These are phyloP conservation scores for Drosophila pseudotalamancana DNA, from an alignment of 2,888 invertebrate species.

Conservation along the genomic window DNA sequence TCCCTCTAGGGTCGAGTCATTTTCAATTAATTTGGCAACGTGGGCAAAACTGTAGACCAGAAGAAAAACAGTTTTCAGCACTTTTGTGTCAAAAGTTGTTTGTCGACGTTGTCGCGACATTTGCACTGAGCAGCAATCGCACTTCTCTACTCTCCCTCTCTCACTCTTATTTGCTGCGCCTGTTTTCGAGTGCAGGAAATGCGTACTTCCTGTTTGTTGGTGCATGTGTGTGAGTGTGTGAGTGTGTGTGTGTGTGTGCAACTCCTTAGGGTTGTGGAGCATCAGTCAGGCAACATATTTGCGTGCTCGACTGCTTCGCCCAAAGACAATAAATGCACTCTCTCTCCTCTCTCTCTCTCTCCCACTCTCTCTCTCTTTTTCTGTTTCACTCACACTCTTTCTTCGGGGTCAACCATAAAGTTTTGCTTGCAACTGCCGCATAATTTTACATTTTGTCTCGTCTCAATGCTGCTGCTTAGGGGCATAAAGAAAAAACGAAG, in stretches of 20 bases:
- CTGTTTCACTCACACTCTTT: background rate
- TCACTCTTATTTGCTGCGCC: background rate
- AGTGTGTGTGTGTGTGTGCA: constrained; percentile 17
- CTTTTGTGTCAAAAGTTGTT: constrained; percentile 75
- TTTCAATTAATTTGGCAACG: constrained; percentile 76
- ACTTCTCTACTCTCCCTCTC: background rate
- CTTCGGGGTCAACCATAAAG: constrained; percentile 68
- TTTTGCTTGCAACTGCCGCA: constrained; percentile 73
- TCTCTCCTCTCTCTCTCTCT: background rate
- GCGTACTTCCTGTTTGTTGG: constrained; percentile 75
- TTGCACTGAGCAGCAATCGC: constrained; percentile 36
- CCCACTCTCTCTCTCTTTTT: background rate
- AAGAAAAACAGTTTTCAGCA: constrained; percentile 73
- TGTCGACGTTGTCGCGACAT: constrained; percentile 72
- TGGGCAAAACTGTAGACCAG: constrained; percentile 38
- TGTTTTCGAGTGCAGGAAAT: constrained; percentile 70
- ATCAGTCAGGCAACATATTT: constrained; percentile 66
- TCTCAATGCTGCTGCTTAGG: constrained; percentile 35
- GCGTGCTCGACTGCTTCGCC: constrained; percentile 50
- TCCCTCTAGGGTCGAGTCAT: constrained; percentile 61
- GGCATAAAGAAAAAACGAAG: constrained; percentile 7
- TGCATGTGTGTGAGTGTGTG: constrained; percentile 11
- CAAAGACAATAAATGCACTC: constrained; percentile 62
- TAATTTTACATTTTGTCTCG: constrained; percentile 70
- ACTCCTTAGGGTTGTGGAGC: constrained; percentile 37